Conservation (phyloP, 2,888 invertebrate species). For the Lepidochitona cinerea region DNA sequence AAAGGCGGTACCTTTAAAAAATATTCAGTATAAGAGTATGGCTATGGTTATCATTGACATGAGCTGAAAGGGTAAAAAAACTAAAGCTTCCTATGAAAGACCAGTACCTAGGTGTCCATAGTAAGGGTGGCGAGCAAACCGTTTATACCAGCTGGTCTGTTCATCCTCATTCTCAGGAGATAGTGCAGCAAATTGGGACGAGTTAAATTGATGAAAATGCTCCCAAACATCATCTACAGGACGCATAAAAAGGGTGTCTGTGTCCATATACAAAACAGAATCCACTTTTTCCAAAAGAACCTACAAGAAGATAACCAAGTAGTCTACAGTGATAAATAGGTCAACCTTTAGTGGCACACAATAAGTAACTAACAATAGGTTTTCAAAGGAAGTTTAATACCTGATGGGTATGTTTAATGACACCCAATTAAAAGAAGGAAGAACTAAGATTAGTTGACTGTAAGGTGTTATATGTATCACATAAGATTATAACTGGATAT, state of each 20-base stretch:
- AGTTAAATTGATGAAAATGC: conserved; percentile 86
- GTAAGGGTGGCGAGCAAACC: conserved; percentile 95
- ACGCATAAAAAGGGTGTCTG: conserved; percentile 89
- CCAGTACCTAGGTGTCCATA: conserved; percentile 90
- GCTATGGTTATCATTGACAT: too few relatives aligned
- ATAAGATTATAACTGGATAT: too few relatives aligned
- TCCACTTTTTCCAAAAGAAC: conserved; percentile 84
- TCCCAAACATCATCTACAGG: conserved; percentile 87
- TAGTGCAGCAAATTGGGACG: conserved; percentile 88
- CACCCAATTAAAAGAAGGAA: too few relatives aligned
- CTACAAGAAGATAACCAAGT: conserved; percentile 74
- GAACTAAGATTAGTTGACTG: too few relatives aligned
- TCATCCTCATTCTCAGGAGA: conserved; percentile 91
- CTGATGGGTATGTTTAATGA: too few relatives aligned
- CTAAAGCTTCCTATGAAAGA: too few relatives aligned
- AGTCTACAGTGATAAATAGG: not conserved
- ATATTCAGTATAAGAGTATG: too few relatives aligned
- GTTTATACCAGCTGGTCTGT: conserved; percentile 95
- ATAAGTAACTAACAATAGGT: not conserved
- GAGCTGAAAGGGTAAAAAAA: too few relatives aligned
- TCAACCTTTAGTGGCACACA: not conserved
- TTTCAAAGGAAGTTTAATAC: too few relatives aligned
- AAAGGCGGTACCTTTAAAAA: too few relatives aligned
- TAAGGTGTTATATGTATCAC: too few relatives aligned
- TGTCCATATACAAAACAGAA: conserved; percentile 91